Base-by-base conservation (phyloP, 1,140 invertebrate species). In the Agrilus planipennis region DNA sequence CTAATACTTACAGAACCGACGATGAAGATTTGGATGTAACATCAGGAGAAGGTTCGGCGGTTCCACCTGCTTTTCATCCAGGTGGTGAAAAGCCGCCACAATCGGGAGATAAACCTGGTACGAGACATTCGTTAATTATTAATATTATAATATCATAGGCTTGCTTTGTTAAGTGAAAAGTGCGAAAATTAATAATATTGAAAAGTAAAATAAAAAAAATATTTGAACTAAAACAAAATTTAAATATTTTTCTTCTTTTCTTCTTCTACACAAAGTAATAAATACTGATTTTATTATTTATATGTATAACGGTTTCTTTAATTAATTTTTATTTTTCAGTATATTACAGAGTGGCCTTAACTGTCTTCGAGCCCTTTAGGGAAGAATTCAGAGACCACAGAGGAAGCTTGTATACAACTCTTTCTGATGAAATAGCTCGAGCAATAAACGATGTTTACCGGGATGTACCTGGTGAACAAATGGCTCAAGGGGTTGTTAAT, bases 311-410 rank as follows among this genome's bases (percentile, higher is more conserved):
- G 5, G n/a, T 6, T 6, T 6, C n/a, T 11, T 29, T 29, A 29
- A 29, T 17, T 34, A 34, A 6, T 5, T 34, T 20, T 36, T 34
- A 22, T 31, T 34, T 53, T 54, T 34, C 42, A 51, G 52, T 37
- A 20, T 59, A 59, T 31, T 60, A 63, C 52, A 61, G 71, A 34
- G 54, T 67, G 14, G 61, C 52, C 9, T 49, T 73, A 17, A 65
- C 58, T 6, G 51, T 70, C 5, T 48, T 49, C 34, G 55, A 72
- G 20, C 52, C 51, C 1, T 72, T 63, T 48, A 42, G 41, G 4
- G 27, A 38, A 1, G 51, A 55, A 12, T 61, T 65, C 37, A 51
- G 36, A 3, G 51, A 69, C 42, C 52, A 58, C 14, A 54, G 58
- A 15, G 65, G 55, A 40, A 23, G 40, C 3, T 49, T 54, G 29